Percentiles rank a stretch among this genome's conserved stretches.
phyloP scores from a whole-genome alignment of 2,797 vertebrate species.

The Gymnoscopelus braueri region DNA sequence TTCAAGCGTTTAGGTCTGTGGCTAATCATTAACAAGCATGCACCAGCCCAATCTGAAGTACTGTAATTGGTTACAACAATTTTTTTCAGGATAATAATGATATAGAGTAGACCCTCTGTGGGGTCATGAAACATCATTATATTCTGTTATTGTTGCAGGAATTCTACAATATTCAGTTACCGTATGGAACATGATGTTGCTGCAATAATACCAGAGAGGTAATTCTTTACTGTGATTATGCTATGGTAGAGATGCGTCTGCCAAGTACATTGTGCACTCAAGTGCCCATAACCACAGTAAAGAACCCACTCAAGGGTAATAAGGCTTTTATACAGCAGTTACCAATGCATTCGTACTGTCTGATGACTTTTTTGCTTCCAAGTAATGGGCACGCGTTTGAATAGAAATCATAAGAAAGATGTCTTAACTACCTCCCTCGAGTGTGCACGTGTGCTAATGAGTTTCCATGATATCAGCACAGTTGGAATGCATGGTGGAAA shows the following conservation, averaged over 20 bases:
- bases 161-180: neutral
- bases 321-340: too few species aligned
- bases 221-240: slow-evolving; percentile 1
- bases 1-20: too few species aligned
- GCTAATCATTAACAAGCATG: slow-evolving; percentile 5
- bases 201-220: neutral
- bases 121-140: slow-evolving; percentile 15
- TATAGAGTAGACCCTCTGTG: slow-evolving; percentile 6
- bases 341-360: too few species aligned
- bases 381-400: too few species aligned
- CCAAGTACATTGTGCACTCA: slow-evolving; percentile 10
- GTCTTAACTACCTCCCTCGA: too few species aligned
- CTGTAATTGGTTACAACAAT: neutral
- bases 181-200: neutral
- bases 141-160: neutral
- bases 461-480: too few species aligned
- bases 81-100: neutral
- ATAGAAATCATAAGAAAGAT: too few species aligned
- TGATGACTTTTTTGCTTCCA: too few species aligned
- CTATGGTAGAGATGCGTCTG: slow-evolving; percentile 1
- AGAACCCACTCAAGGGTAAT: too few species aligned
- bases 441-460: too few species aligned
- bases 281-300: neutral
- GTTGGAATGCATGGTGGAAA: too few species aligned
- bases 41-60: neutral